Evolutionary conservation across 2,888 invertebrate genomes (phyloP), one percentile per base, ranked within the genome.

Genomic region (Scotopteryx bipunctaria): DNA sequence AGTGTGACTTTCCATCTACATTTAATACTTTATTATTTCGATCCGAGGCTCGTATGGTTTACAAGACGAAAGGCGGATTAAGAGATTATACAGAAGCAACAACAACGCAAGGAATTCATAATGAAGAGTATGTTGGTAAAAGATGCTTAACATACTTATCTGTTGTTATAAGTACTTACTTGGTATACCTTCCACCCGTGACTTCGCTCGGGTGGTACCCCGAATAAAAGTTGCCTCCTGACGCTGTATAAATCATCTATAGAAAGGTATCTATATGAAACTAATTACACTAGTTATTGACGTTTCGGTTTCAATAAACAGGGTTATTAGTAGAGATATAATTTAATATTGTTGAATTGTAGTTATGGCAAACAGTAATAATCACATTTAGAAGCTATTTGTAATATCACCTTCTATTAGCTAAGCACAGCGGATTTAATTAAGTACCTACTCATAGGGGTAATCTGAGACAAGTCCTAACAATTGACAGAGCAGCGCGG

Each of bases 221-320:
- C n/a, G n/a, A n/a, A n/a, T n/a, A n/a, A n/a, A n/a, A n/a, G n/a
- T n/a, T n/a, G n/a, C n/a, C n/a, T n/a, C n/a, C n/a, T n/a, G n/a
- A n/a, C n/a, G n/a, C n/a, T n/a, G n/a, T n/a, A 27, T 27, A 9
- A 27, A 27, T n/a, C 11, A 27, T 4, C 2, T 2, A 27, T 9
- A 9, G 9, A 25, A 9, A 25, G 27, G 27, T 27, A n/a, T n/a
- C n/a, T n/a, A n/a, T n/a, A n/a, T n/a, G n/a, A n/a, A n/a, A n/a
- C 27, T 5, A 9, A 27, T 27, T 9, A 27, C 11, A 27, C 5
- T 4, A 9, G 27, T 9, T 27, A 27, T 46, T 50, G 46, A 44
- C 40, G 40, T 25, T 27, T 44, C 13, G 40, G 43, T 43, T 47
- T 27, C 19, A 32, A 47, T 47, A 43, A 38, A 32, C 43, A 40